Conservation (phyloP, 2,888 invertebrate genomes). For the Melinopterus prodromus region DNA sequence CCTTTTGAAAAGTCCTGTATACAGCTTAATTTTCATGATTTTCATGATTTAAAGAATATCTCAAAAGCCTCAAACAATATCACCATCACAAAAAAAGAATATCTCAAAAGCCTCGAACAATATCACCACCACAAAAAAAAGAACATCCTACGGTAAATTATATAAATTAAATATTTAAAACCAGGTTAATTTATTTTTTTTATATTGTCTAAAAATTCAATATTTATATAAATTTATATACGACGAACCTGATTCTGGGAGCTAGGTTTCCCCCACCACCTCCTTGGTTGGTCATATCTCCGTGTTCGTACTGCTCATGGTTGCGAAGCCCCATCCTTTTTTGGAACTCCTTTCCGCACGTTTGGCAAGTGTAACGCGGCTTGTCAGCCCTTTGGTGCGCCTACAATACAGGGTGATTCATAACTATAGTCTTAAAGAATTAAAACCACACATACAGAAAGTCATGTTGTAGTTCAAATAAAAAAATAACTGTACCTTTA, state of each 20-base stretch:
- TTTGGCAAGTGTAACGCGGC: constrained; percentile 64
- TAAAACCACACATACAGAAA: too few species aligned
- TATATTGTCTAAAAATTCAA: too few species aligned
- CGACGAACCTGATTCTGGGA: constrained; percentile 27
- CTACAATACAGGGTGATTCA: constrained; percentile 44
- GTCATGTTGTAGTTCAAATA: not conserved
- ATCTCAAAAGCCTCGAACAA: too few species aligned
- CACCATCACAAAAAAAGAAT: too few species aligned
- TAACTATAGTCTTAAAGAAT: constrained; percentile 16
- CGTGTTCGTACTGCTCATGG: constrained; percentile 67
- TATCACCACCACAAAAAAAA: too few species aligned
- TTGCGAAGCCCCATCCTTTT: constrained; percentile 64
- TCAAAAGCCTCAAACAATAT: too few species aligned
- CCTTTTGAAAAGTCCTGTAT: too few species aligned
- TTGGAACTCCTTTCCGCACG: constrained; percentile 65
- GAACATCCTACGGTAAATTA: too few species aligned
- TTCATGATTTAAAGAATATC: too few species aligned
- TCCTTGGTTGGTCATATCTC: constrained; percentile 32
- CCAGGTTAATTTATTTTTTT: too few species aligned
- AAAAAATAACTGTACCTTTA: constrained; percentile 63
- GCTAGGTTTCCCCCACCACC: constrained; percentile 21
- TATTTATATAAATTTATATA: not conserved
- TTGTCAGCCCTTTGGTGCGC: constrained; percentile 65
- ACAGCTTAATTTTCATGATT: too few species aligned
- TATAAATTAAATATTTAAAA: too few species aligned